These are phyloP conservation scores for Sminthurinus aureus DNA, from an alignment of 2,888 invertebrate genomes.

Conservation along the genomic window DNA sequence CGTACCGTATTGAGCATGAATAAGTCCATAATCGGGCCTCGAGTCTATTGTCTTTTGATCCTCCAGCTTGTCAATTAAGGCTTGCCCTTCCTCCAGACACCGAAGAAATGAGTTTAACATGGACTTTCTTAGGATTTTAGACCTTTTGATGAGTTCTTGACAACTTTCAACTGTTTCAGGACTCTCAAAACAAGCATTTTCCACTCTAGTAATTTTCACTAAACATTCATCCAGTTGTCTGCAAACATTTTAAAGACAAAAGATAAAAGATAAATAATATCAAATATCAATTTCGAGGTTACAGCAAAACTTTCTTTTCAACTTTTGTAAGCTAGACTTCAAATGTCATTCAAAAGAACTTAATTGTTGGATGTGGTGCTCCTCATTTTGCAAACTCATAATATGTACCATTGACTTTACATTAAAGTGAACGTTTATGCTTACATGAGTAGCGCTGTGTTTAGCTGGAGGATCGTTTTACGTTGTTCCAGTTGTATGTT, in stretches of 20 bases:
- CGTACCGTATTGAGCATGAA: constrained; percentile 67
- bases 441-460: constrained; percentile 78
- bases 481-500: constrained; percentile 79
- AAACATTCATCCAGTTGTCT: constrained; percentile 35
- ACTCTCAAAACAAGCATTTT: constrained; percentile 31
- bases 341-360: too few relatives aligned
- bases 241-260: background rate
- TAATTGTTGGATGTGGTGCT: too few relatives aligned
- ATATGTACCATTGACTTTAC: too few relatives aligned
- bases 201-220: constrained; percentile 31
- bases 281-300: background rate
- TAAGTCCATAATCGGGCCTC: constrained; percentile 71
- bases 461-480: constrained; percentile 77
- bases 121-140: constrained; percentile 75
- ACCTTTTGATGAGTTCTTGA: constrained; percentile 73
- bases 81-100: constrained; percentile 80
- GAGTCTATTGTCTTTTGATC: constrained; percentile 76
- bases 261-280: background rate
- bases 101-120: constrained; percentile 80
- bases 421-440: constrained; percentile 39
- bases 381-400: too few relatives aligned
- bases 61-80: constrained; percentile 75
- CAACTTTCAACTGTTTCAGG: constrained; percentile 70
- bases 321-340: too few relatives aligned
- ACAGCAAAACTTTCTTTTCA: too few relatives aligned